Base-by-base conservation (phyloP, 2,888 invertebrate species). In the Copidosoma aretas region DNA sequence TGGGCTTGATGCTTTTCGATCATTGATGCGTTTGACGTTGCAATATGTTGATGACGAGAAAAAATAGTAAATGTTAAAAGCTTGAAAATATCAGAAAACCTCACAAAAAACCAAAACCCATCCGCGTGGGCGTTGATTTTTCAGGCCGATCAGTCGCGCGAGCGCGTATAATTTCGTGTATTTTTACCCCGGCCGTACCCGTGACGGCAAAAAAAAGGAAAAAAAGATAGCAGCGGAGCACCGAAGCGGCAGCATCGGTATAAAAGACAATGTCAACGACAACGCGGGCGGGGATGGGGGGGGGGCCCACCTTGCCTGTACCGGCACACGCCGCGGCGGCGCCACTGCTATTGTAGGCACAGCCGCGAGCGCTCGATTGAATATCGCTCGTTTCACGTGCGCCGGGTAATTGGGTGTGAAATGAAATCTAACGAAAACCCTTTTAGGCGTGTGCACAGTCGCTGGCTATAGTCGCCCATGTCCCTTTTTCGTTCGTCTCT, bases 371-470 rank as follows among this genome's bases (percentile, higher is more conserved):
- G 67, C 67, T 71, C 71, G 64, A 71, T 71, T 71, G 67, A 52
- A 65, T 72, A 70, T 70, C 67, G 72, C 70, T 70, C 73, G 71
- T 69, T 74, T 70, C 75, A 75, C 78, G 78, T 79, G 19, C 76
- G 75, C 75, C 74, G 76, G 78, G 79, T 82, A 82, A 83, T 83
- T 83, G 82, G 82, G 80, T 82, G 82, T 82, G 80, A 83, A 83
- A 83, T 82, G 82, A 82, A 83, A 82, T 83, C 82, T 82, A 83
- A 83, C 82, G 82, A 82, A 83, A 83, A 83, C 78, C 80, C 83
- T 82, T 82, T 82, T 83, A 82, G 82, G 82, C 82, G 82, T 83
- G 82, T 81, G 79, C 82, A 82, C 81, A 79, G 78, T 77, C 76
- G 76, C 78, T 78, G 74, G 39, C 41, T 58, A 10, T 4, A 1